Conservation (phyloP, 1,140 invertebrate genomes). For the Dufourea novaeangliae region DNA sequence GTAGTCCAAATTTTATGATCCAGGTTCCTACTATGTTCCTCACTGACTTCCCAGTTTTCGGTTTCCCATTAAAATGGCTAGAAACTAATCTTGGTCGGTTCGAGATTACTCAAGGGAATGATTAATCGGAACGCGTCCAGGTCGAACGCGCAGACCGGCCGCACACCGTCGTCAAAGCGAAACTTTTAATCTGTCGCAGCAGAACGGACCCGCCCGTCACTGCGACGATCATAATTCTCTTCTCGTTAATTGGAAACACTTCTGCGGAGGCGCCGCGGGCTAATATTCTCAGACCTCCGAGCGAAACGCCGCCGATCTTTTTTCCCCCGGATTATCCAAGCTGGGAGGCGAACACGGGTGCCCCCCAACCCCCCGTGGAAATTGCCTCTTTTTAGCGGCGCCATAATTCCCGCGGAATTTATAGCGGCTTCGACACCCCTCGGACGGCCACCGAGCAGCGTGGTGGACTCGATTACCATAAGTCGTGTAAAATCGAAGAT, state of each 20-base stretch:
- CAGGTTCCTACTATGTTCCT: too few species aligned
- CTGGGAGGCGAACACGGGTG: conserved; percentile 28
- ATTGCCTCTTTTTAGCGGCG: conserved; percentile 50
- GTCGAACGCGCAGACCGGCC: too few species aligned
- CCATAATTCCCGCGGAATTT: conserved; percentile 51
- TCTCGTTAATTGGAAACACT: conserved; percentile 48
- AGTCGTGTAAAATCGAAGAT: conserved; percentile 60
- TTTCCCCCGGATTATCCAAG: conserved; percentile 57
- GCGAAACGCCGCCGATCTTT: conserved; percentile 28
- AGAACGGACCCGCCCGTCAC: conserved; percentile 16
- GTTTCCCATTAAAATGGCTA: background rate
- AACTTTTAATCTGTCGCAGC: conserved; percentile 33
- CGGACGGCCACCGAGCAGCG: conserved; percentile 38
- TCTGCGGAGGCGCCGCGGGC: conserved; percentile 41
- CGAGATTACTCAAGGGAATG: background rate
- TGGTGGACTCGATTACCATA: conserved; percentile 57
- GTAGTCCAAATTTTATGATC: too few species aligned
- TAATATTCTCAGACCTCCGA: conserved; percentile 50
- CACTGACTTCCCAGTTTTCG: background rate
- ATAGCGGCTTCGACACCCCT: conserved; percentile 54
- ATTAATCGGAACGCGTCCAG: background rate
- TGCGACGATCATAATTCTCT: conserved; percentile 40
- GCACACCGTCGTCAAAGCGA: background rate
- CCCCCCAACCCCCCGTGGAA: conserved; percentile 31
- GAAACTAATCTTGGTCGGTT: background rate